These are phyloP conservation scores for Marasmarcha lunaedactyla DNA, from an alignment of 2,888 invertebrate species.

Conservation along the genomic window DNA sequence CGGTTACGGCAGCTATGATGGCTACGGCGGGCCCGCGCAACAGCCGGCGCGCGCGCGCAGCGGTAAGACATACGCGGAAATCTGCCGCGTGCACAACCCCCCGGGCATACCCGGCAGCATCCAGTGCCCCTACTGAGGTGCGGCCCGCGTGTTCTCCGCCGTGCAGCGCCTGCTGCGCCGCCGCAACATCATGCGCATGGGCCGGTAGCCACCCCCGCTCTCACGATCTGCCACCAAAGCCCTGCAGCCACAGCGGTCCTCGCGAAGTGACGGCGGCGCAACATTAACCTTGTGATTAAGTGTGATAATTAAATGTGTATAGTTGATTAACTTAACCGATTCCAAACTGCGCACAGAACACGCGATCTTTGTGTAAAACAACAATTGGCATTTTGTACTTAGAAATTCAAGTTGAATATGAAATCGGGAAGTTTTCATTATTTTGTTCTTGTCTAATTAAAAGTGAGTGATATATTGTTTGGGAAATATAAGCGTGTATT, in stretches of 20 bases:
- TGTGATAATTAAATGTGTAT: conserved; percentile 27
- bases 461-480: too few relatives aligned
- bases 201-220: conserved; percentile 30
- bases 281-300: conserved; percentile 49
- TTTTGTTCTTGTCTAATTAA: too few relatives aligned
- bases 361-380: conserved; percentile 43
- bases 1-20: conserved; percentile 20
- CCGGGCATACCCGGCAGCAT: conserved; percentile 70
- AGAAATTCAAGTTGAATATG: conserved; percentile 23
- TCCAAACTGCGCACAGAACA: conserved; percentile 53
- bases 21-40: conserved; percentile 17
- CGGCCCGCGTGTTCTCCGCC: conserved; percentile 68
- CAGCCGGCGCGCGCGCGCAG: conserved; percentile 26
- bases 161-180: conserved; percentile 61
- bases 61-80: conserved; percentile 74
- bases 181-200: conserved; percentile 65
- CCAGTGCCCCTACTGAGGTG: conserved; percentile 73
- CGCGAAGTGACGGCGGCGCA: too few relatives aligned
- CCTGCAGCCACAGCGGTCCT: too few relatives aligned
- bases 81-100: conserved; percentile 77
- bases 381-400: conserved; percentile 60
- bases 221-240: too few relatives aligned
- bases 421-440: conserved; percentile 3
- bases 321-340: conserved; percentile 27
- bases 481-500: too few relatives aligned